A percentile compares a stretch with the other conserved stretches of the same genome.
phyloP scores from a whole-genome alignment of 1,140 invertebrate species.

The Nomia melanderi region DNA sequence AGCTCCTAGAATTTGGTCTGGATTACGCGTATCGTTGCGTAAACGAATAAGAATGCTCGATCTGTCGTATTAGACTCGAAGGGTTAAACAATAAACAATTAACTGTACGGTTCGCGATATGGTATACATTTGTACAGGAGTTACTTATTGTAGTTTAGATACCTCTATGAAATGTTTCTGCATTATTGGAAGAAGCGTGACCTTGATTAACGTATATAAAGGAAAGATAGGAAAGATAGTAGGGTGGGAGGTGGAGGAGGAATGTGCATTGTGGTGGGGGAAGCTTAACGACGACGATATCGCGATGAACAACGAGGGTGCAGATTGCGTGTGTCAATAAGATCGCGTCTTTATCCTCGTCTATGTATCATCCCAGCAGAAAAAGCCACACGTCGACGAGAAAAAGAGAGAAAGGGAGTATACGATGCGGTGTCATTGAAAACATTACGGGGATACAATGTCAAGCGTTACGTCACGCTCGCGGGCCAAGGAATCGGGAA shows the following conservation, averaged over 20 bases:
- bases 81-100: background rate
- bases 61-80: background rate
- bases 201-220: background rate
- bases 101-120: too few relatives aligned
- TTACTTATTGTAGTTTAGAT: background rate
- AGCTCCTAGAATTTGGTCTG: too few relatives aligned
- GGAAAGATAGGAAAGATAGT: background rate
- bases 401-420: too few relatives aligned
- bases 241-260: background rate
- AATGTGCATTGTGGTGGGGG: background rate
- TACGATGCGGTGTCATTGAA: conserved; percentile 20
- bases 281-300: background rate
- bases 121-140: background rate
- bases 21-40: too few relatives aligned
- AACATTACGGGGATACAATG: conserved; percentile 23
- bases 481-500: conserved; percentile 7
- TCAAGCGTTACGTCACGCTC: conserved; percentile 30
- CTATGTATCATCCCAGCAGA: conserved; percentile 45
- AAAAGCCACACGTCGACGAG: conserved; percentile 24
- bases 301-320: conserved; percentile 54
- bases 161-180: too few relatives aligned
- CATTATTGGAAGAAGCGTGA: background rate
- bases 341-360: conserved; percentile 49
- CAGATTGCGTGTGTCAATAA: conserved; percentile 41
- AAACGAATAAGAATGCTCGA: too few relatives aligned